Evolutionary conservation across 2,797 vertebrate genomes (phyloP), one percentile per base, ranked within the genome.

Genomic region (Thaleichthys pacificus): DNA sequence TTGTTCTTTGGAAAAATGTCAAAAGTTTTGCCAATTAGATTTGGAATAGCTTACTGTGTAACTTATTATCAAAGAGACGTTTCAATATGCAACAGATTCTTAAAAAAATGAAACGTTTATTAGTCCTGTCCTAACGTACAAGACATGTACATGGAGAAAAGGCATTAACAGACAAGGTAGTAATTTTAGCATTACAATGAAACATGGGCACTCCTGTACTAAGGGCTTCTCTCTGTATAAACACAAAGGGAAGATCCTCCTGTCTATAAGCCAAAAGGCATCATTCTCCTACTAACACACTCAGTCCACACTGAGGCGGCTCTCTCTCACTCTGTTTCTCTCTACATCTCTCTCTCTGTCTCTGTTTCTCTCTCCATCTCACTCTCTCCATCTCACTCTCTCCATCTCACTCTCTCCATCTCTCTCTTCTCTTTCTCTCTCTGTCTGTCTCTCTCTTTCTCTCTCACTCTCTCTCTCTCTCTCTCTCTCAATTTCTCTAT

Each of bases 111-210:
- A 93, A 89, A 90, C 80, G 90, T 88, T 88, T 92, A 90, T 91
- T 89, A 24, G 85, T 87, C 73, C 68, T 73, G 77, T 89, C 86
- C 77, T 77, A 85, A 80, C 68, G 58, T 42, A 42, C 38, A 42
- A 42, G 38, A 42, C 38, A 56, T 24, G 71, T 76, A 83, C 82
- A 83, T 80, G 86, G 80, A 88, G 81, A 86, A 87, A 85, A 75
- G 80, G 76, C 82, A 79, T 86, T 12, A 42, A 14, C 38, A 11
- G 38, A 12, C 11, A 76, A 87, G 69, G 85, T 88, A 88, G 91
- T 92, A 91, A 92, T 93, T 92, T 92, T 89, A 91, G 80, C 58
- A 86, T 89, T 87, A 89, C 89, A 92, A 92, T 86, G 82, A 92
- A 88, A 83, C 80, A 71, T 75, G 80, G 79, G 83, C 60, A 54